Evolutionary conservation across 1,140 invertebrate species (phyloP).

Genomic region (Drosophila parabipectinata): DNA sequence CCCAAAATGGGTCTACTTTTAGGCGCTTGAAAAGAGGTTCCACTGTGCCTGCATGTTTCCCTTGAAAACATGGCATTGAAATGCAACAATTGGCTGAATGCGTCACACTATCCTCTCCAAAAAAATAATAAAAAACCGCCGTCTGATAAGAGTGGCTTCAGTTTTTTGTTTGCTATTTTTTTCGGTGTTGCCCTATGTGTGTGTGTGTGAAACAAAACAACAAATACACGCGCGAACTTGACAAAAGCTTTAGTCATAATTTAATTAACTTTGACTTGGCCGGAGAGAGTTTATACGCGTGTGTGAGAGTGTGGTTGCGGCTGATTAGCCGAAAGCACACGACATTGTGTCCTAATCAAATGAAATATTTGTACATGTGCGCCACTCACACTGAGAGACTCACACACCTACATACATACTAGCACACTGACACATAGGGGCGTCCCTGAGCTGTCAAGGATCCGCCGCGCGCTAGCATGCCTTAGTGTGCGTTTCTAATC

Average conservation of each 20-base stretch:
- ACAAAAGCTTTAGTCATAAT: conserved; percentile 78
- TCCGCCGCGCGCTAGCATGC: conserved; percentile 7
- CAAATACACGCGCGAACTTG: conserved; percentile 29
- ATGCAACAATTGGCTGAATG: conserved; percentile 36
- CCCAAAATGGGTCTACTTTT: background rate
- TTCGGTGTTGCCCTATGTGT: conserved; percentile 8
- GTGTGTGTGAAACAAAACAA: conserved; percentile 38
- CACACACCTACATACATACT: too few species aligned
- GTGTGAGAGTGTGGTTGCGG: conserved; percentile 24
- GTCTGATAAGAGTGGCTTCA: conserved; percentile 12
- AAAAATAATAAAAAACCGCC: conserved; percentile 7
- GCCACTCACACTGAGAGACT: conserved; percentile 2
- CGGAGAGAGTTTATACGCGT: conserved; percentile 5
- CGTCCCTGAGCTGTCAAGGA: conserved; percentile 36
- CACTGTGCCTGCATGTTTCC: background rate
- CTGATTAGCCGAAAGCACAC: conserved; percentile 54
- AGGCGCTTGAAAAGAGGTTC: background rate
- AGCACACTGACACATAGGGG: background rate
- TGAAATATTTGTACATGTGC: conserved; percentile 41
- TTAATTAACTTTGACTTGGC: conserved; percentile 70
- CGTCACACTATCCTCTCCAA: conserved; percentile 10
- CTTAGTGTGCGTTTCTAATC: conserved; percentile 33
- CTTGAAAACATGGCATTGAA: conserved; percentile 31
- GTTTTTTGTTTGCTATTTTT: conserved; percentile 9
- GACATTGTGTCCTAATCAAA: conserved; percentile 54